These are phyloP conservation scores for Elephantulus edwardii DNA, from an alignment of 2,113 vertebrate species.

Conservation along the genomic window DNA sequence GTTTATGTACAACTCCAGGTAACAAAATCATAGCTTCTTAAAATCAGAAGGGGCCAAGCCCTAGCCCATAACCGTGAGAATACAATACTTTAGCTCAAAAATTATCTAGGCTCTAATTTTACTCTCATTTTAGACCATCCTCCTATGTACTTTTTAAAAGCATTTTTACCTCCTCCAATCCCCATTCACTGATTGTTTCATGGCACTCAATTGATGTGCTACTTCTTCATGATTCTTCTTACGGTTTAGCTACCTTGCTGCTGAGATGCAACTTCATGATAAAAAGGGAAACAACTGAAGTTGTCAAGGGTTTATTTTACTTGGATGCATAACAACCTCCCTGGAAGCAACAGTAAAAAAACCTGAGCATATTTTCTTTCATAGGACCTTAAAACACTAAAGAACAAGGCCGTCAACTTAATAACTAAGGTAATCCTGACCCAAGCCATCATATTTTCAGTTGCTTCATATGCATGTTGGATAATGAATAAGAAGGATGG, in stretches of 20 bases:
- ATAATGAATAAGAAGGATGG: no score
- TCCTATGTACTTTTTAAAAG: not conserved
- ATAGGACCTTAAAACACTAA: no score
- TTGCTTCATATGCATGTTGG: no score
- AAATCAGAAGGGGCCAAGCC: not conserved
- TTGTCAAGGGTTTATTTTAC: no score
- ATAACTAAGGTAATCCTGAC: no score
- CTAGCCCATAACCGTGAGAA: not conserved
- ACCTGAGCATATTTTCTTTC: no score
- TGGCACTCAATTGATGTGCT: not conserved
- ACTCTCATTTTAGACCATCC: not conserved
- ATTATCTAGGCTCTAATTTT: not conserved
- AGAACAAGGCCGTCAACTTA: no score
- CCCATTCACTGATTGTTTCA: not conserved
- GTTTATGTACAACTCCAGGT: not conserved
- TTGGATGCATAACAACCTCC: no score
- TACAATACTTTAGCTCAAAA: not conserved
- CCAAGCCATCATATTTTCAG: no score
- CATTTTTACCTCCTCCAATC: not conserved
- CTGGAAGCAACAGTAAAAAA: no score
- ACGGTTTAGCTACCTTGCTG: not conserved
- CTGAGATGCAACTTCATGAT: not conserved
- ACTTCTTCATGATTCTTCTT: not conserved
- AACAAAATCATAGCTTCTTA: no score
- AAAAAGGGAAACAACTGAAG: no score